These are phyloP conservation scores for Copidosoma floridanum DNA, from an alignment of 1,140 invertebrate species.

Conservation along the genomic window DNA sequence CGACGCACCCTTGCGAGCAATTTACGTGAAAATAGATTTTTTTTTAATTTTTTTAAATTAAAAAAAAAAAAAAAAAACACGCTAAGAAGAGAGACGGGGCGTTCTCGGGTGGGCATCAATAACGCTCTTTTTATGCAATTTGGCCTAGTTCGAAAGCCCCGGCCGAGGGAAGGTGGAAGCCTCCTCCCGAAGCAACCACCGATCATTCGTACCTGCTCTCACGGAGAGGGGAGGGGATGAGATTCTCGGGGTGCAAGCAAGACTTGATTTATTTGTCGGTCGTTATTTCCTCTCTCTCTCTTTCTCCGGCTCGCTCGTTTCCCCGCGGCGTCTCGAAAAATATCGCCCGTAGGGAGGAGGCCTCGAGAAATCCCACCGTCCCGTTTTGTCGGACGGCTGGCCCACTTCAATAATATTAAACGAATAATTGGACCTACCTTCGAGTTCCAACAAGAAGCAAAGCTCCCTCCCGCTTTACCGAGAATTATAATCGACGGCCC, in stretches of 20 bases:
- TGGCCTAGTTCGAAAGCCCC: not conserved
- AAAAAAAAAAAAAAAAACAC: too few relatives aligned
- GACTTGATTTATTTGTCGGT: constrained; percentile 26
- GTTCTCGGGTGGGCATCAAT: too few relatives aligned
- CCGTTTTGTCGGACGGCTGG: constrained; percentile 12
- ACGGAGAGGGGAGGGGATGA: too few relatives aligned
- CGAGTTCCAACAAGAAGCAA: not conserved
- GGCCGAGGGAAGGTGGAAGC: not conserved
- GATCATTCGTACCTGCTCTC: constrained; percentile 29
- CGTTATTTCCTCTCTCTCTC: constrained; percentile 20
- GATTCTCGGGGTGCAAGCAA: constrained; percentile 24
- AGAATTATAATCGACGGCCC: constrained; percentile 16
- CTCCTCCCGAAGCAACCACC: constrained; percentile 9
- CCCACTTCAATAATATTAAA: constrained; percentile 23
- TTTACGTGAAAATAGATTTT: too few relatives aligned
- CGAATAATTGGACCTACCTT: constrained; percentile 22
- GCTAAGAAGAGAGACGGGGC: too few relatives aligned
- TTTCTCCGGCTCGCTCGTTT: too few relatives aligned
- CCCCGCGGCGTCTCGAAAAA: constrained; percentile 17
- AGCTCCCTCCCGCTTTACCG: not conserved
- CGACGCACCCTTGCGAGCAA: too few relatives aligned
- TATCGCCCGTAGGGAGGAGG: too few relatives aligned
- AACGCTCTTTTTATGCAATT: constrained; percentile 10
- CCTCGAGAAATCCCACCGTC: constrained; percentile 15
- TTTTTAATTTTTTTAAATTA: too few relatives aligned